Evolutionary conservation across 2,113 vertebrate genomes (phyloP).

Genomic region (Nibea albiflora): DNA sequence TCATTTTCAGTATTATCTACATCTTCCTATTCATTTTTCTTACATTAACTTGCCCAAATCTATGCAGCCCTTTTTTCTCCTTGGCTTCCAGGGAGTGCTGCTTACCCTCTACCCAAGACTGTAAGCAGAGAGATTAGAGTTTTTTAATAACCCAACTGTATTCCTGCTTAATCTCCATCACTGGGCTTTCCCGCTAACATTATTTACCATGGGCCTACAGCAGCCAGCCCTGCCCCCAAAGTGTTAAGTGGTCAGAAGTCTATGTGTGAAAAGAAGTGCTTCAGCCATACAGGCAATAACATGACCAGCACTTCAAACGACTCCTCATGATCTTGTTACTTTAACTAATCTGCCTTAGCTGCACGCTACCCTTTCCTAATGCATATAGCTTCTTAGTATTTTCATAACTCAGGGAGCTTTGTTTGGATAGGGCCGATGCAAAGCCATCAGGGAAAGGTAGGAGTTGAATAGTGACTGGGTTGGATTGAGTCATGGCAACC

Average conservation of each 20-base stretch:
- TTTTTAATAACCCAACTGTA: conserved; percentile 67
- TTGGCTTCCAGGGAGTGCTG: conserved; percentile 30
- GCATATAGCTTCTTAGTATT: conserved; percentile 44
- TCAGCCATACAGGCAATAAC: conserved; percentile 46
- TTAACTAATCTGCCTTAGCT: conserved; percentile 57
- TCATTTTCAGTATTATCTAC: conserved; percentile 54
- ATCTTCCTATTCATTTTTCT: conserved; percentile 46
- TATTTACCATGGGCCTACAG: conserved; percentile 40
- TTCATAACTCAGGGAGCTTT: conserved; percentile 55
- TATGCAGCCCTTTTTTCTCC: conserved; percentile 3
- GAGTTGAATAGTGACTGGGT: conserved; percentile 3
- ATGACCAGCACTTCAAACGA: conserved; percentile 46
- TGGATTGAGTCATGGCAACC: conserved; percentile 25
- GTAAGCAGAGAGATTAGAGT: conserved; percentile 60
- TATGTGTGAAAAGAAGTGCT: conserved; percentile 50
- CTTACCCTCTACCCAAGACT: conserved; percentile 20
- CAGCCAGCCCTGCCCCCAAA: conserved; percentile 8
- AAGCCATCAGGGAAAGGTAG: conserved; percentile 13
- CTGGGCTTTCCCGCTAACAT: conserved; percentile 39
- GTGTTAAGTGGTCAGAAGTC: conserved; percentile 26
- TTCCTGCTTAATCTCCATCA: conserved; percentile 65
- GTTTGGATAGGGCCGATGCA: conserved; percentile 54
- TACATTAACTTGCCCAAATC: conserved; percentile 20
- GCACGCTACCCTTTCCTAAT: conserved; percentile 20
- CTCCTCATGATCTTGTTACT: conserved; percentile 51